phyloP scores from a whole-genome alignment of 2,113 vertebrate genomes.

The Thalassarche chlororhynchos region DNA sequence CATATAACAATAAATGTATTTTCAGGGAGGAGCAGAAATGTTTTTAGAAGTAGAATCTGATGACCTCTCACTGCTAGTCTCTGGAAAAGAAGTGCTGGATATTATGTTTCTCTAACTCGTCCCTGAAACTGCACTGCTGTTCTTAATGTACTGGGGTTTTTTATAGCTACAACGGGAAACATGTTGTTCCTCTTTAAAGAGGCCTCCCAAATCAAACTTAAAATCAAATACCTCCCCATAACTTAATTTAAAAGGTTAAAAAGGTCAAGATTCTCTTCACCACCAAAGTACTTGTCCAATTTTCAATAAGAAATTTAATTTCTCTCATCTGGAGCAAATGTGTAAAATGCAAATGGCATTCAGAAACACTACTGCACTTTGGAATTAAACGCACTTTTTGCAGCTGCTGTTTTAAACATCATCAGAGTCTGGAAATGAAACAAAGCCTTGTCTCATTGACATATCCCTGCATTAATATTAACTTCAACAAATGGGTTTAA shows the following conservation, averaged over 20 bases:
- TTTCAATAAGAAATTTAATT: not conserved
- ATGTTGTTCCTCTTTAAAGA: not conserved
- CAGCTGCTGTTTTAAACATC: slow-evolving; percentile 17
- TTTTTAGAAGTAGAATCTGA: not conserved
- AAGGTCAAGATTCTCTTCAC: not conserved
- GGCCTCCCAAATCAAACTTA: not conserved
- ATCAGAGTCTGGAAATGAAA: not conserved
- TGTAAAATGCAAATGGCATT: not conserved
- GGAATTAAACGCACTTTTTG: not conserved
- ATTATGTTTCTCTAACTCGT: not conserved
- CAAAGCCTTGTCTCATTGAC: not conserved
- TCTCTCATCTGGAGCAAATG: not conserved
- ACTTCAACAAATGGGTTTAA: not conserved
- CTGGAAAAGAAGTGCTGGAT: not conserved
- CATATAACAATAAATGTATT: not conserved
- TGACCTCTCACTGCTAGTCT: not conserved
- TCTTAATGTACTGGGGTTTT: not conserved
- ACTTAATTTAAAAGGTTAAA: not conserved
- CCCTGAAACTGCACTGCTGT: not conserved
- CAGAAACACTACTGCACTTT: not conserved
- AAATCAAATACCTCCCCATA: not conserved
- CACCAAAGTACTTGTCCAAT: not conserved
- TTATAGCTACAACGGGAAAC: not conserved
- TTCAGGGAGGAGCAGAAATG: not conserved
- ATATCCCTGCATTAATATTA: not conserved